phyloP scores from a whole-genome alignment of 2,888 invertebrate genomes.

The Glyphotaelius pellucidus region DNA sequence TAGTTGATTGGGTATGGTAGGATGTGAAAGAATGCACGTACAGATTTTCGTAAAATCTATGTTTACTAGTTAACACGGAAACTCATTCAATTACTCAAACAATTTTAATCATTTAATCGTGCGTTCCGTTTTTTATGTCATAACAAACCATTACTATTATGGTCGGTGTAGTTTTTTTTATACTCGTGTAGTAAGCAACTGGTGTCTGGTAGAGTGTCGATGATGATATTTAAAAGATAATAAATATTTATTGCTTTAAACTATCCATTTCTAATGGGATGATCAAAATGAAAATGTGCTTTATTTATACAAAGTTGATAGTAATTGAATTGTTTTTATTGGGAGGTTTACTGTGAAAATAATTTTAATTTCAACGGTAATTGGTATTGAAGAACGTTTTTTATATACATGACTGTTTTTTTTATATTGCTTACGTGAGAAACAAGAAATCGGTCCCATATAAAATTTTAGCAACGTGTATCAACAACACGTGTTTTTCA shows the following conservation, averaged over 20 bases:
- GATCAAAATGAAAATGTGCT: not conserved
- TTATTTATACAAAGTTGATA: not conserved
- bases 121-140: slow-evolving; percentile 17
- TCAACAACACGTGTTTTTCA: not conserved
- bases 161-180: not conserved
- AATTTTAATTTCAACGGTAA: not conserved
- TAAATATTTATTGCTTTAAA: not conserved
- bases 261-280: not conserved
- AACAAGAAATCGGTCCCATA: not conserved
- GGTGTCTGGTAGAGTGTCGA: not conserved
- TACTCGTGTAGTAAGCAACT: not conserved
- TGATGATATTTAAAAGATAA: not conserved
- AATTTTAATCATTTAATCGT: slow-evolving; percentile 32
- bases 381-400: not conserved
- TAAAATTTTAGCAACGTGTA: not conserved
- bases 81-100: not conserved
- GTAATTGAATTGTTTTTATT: not conserved
- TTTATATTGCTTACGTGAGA: not conserved
- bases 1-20: not conserved
- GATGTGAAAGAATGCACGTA: not conserved
- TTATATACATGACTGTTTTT: no score
- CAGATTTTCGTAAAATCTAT: not conserved
- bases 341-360: not conserved
- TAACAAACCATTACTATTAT: not conserved
- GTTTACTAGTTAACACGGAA: slow-evolving; percentile 5